Percentiles rank a stretch among this genome's conserved stretches.
Conservation (phyloP, 2,888 invertebrate species). For the Acheta domesticus region DNA sequence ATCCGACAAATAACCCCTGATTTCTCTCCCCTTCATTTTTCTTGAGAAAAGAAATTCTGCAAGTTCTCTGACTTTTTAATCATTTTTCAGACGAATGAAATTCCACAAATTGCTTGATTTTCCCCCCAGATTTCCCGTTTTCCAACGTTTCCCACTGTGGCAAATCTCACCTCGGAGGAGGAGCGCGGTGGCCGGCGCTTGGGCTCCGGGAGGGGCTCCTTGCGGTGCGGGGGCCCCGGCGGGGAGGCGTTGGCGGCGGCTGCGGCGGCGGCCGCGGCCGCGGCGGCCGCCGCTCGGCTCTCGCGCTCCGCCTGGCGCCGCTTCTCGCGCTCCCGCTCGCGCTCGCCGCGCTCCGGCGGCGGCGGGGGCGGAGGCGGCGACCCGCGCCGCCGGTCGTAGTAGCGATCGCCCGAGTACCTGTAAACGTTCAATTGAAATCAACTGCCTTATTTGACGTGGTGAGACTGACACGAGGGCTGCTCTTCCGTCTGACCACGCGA, state of each 20-base stretch:
- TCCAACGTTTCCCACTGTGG: no score
- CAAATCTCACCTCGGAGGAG: background rate
- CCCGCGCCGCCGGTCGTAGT: background rate
- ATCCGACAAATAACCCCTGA: no score
- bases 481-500: no score
- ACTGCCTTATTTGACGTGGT: no score
- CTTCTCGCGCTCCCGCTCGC: background rate
- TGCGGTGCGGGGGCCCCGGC: background rate
- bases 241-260: background rate
- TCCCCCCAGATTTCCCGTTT: no score
- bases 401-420: background rate
- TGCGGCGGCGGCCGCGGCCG: background rate
- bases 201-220: background rate
- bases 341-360: background rate
- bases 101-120: no score
- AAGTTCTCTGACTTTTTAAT: no score
- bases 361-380: background rate
- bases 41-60: no score
- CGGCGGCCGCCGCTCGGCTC: background rate
- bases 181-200: background rate
- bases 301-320: background rate
- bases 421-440: no score
- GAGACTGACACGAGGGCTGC: no score
- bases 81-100: no score
- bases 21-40: no score